Evolutionary conservation across 1,140 invertebrate genomes (phyloP), one percentile per base, ranked within the genome.

Genomic region (Parapsyche elsis): DNA sequence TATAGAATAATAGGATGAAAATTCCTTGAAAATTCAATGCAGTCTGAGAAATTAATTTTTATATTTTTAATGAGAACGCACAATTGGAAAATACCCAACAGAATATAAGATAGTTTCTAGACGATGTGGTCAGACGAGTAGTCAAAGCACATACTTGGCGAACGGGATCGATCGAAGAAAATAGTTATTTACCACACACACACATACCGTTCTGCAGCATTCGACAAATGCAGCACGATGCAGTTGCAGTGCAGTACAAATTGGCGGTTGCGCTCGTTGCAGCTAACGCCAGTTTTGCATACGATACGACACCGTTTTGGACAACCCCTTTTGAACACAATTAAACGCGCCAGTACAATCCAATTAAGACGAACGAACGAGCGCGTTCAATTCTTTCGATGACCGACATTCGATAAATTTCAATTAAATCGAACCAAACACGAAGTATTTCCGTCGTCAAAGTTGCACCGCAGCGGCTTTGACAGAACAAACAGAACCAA

Each of bases 191-290:
- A 38, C 30, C 30, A 7, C n/a, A 38, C 30, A 4, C 1, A 7
- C 7, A 7, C 30, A 38, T 7, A 38, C 16, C 9, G 5, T 21
- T 19, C 16, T 61, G 57, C 21, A 9, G 16, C 57, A 19, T 21
- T 19, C 21, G 9, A 19, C 57, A 61, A 61, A 61, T 61, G 57
- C 57, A 61, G 5, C 21, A 16, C 7, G 57, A 21, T 21, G 14
- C 57, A 59, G 9, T 76, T 21, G 14, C 57, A 59, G 9, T 76
- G 74, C 74, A 44, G 74, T 76, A 76, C 74, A 76, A 76, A 76
- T 76, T 76, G 74, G 74, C 46, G 74, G 74, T 61, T 59, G 74
- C 5, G 9, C 74, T 73, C 44, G 44, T 14, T 76, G 74, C 30
- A 16, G 49, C 53, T 57, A n/a, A n/a, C 5, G 57, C 10, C 46